Evolutionary conservation across 2,797 vertebrate genomes (phyloP).

Genomic region (Momotus momota): DNA sequence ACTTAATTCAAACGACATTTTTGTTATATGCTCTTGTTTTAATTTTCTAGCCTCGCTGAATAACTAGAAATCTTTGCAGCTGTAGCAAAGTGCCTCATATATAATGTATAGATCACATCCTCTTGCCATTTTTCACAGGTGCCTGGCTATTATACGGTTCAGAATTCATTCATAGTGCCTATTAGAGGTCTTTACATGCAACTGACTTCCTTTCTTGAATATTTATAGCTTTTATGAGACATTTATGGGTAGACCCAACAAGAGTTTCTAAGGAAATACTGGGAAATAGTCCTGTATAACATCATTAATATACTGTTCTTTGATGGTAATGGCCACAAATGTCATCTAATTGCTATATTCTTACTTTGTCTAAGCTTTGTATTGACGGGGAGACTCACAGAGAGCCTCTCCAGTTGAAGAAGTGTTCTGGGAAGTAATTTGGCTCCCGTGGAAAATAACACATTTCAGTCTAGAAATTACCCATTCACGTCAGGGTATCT

Average conservation of each 20-base stretch:
- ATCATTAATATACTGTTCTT: slow-evolving; percentile 65
- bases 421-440: slow-evolving; percentile 45
- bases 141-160: slow-evolving; percentile 64
- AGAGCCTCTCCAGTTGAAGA: slow-evolving; percentile 9
- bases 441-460: neutral
- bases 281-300: slow-evolving; percentile 68
- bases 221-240: slow-evolving; percentile 76
- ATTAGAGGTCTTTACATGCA: slow-evolving; percentile 74
- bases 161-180: slow-evolving; percentile 69
- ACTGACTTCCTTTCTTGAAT: slow-evolving; percentile 75
- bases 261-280: slow-evolving; percentile 72
- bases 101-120: slow-evolving; percentile 73
- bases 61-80: slow-evolving; percentile 57
- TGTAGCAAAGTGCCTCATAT: slow-evolving; percentile 68
- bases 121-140: slow-evolving; percentile 71
- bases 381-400: slow-evolving; percentile 29
- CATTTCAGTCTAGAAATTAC: neutral
- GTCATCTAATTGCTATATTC: slow-evolving; percentile 55
- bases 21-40: slow-evolving; percentile 37
- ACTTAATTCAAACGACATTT: slow-evolving; percentile 22
- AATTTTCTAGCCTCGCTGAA: slow-evolving; percentile 33
- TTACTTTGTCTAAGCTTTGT: neutral
- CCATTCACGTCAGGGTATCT: neutral
- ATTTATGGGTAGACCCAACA: slow-evolving; percentile 71
- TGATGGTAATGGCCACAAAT: slow-evolving; percentile 69